These are phyloP conservation scores for Gadus chalcogrammus DNA, from an alignment of 2,113 vertebrate species.

Conservation along the genomic window DNA sequence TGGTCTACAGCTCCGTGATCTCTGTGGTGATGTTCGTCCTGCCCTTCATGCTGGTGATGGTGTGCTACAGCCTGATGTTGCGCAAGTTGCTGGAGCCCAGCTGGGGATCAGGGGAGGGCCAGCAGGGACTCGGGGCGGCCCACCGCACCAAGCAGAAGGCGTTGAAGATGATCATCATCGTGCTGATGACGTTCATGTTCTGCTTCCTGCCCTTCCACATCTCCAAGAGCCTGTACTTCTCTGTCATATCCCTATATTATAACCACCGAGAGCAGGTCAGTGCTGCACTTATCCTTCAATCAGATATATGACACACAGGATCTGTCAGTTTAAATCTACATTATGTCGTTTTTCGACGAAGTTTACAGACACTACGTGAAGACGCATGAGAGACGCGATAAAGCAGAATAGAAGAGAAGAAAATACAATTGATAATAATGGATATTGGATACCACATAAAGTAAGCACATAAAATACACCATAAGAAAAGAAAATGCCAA, in stretches of 20 bases:
- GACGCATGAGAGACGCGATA: no score
- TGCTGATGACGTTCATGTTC: constrained; percentile 83
- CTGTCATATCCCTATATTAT: constrained; percentile 79
- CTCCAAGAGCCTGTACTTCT: constrained; percentile 90
- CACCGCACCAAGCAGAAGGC: constrained; percentile 86
- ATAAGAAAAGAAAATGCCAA: no score
- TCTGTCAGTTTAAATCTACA: no score
- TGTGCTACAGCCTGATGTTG: constrained; percentile 88
- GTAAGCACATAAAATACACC: no score
- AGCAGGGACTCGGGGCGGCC: constrained; percentile 60
- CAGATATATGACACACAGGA: no score
- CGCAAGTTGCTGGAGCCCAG: constrained; percentile 76
- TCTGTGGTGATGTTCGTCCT: constrained; percentile 83
- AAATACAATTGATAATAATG: no score
- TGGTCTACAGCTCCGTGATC: constrained; percentile 85
- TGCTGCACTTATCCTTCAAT: no score
- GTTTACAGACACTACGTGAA: no score
- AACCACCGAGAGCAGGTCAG: constrained; percentile 55
- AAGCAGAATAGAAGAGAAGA: no score
- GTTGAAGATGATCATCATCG: constrained; percentile 90
- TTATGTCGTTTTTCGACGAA: no score
- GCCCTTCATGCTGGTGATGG: constrained; percentile 85
- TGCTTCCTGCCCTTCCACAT: constrained; percentile 95
- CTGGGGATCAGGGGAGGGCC: constrained; percentile 65
- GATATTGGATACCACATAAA: no score